Percentiles rank a stretch among this genome's conserved stretches.
phyloP scores from a whole-genome alignment of 2,797 vertebrate species.

The Typhlichthys eigenmanni region DNA sequence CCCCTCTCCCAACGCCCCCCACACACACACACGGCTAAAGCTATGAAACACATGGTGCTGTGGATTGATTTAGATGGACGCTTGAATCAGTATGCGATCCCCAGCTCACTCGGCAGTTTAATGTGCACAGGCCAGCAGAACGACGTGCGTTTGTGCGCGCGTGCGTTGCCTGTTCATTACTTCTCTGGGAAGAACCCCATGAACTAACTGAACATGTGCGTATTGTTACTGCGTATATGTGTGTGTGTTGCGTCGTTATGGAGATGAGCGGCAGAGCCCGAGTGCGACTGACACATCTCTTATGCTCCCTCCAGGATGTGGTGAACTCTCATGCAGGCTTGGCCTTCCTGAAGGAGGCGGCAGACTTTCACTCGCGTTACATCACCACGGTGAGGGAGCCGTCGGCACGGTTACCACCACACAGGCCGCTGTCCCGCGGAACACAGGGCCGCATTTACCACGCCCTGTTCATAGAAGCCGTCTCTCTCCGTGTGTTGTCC shows the following conservation, averaged over 20 bases:
- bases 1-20: no score
- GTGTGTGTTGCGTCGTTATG: conserved; percentile 24
- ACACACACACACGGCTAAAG: conserved; percentile 6
- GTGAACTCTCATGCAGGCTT: conserved; percentile 92
- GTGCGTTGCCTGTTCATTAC: conserved; percentile 15
- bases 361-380: conserved; percentile 96
- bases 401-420: not conserved
- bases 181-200: conserved; percentile 34
- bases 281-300: conserved; percentile 18
- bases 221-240: conserved; percentile 26
- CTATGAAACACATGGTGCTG: conserved; percentile 38
- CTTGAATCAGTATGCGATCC: conserved; percentile 42
- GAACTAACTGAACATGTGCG: conserved; percentile 25
- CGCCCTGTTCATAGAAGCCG: not conserved
- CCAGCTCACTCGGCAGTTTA: conserved; percentile 23
- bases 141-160: conserved; percentile 22
- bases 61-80: conserved; percentile 32
- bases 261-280: conserved; percentile 18
- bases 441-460: no score
- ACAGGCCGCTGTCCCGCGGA: no score
- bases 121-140: conserved; percentile 13
- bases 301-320: conserved; percentile 82
- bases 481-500: conserved; percentile 20
- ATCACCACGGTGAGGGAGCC: conserved; percentile 90
- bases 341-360: conserved; percentile 91